These are phyloP conservation scores for Drosophila neocordata DNA, from an alignment of 1,140 invertebrate genomes.

Conservation along the genomic window DNA sequence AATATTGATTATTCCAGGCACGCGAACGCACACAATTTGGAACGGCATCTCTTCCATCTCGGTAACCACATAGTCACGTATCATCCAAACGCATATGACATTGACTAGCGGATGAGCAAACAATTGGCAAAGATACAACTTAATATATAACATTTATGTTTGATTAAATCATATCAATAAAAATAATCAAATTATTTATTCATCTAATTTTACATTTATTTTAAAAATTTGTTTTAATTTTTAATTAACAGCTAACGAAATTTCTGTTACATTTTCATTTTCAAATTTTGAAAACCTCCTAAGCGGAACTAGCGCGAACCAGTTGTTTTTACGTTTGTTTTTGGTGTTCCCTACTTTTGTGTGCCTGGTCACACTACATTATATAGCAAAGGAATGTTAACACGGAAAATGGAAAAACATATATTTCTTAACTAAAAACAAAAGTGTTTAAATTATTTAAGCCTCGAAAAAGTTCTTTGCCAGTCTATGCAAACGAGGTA, in stretches of 20 bases:
- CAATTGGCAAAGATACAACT: slow-evolving; percentile 65
- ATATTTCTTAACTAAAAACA: slow-evolving; percentile 33
- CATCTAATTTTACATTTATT: no score
- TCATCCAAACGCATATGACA: slow-evolving; percentile 44
- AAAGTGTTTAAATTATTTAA: background rate
- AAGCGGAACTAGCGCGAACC: no score
- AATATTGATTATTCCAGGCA: slow-evolving; percentile 43
- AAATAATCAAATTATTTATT: no score
- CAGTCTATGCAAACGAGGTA: background rate
- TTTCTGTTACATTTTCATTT: no score
- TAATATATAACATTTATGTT: background rate
- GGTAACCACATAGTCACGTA: slow-evolving; percentile 66
- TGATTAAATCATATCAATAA: background rate
- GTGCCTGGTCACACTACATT: slow-evolving; percentile 12
- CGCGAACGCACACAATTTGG: slow-evolving; percentile 43
- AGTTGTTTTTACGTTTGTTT: no score
- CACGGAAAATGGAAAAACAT: slow-evolving; percentile 23
- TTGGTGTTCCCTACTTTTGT: background rate
- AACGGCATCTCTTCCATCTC: slow-evolving; percentile 63
- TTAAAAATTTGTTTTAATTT: no score
- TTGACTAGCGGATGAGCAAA: slow-evolving; percentile 58
- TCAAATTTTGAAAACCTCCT: no score
- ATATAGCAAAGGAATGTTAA: slow-evolving; percentile 23
- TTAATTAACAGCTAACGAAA: no score
- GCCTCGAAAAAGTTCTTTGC: slow-evolving; percentile 5